Evolutionary conservation across 2,113 vertebrate species (phyloP), one percentile per base, ranked within the genome.

Genomic region (Malurus melanocephalus): DNA sequence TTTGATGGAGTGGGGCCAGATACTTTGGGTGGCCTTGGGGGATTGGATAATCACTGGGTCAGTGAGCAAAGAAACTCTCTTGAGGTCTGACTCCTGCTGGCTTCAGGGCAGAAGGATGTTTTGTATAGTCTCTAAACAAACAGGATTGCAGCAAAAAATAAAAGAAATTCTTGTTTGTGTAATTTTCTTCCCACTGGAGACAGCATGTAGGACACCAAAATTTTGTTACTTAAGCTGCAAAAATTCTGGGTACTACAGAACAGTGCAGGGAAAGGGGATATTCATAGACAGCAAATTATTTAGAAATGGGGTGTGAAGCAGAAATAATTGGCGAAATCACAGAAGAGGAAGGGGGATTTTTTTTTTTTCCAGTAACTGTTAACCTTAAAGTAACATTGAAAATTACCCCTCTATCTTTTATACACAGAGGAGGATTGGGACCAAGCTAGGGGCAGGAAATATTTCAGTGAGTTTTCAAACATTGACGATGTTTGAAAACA

Each of bases 301-400:
- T 56, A 85, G 64, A 83, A 87, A 67, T 66, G 57, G 33, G 7
- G 38, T 91, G 57, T 89, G 85, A 94, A 89, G 79, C 82, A 92
- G 82, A 93, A 94, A 85, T 77, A 93, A 49, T 82, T 71, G n/a
- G 51, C 87, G 66, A 91, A 83, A 61, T 38, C 85, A 53, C 32
- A 53, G 65, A 42, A 83, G 42, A 64, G 52, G 56, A 93, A 79
- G 33, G 46, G 14, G n/a, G 5, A 23, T 14, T 72, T 75, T 69
- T 14, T 72, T 75, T 69, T 85, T 83, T 32, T 35, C 19, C n/a
- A 49, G 30, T 65, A 89, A 51, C 26, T 60, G 33, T 45, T 87
- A 85, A 74, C 3, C 10, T 20, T 60, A 40, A 79, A 55, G 28
- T 24, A 73, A 59, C 60, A 32, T 12, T 52, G 24, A 67, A 85